Conservation (phyloP, 2,888 invertebrate genomes). For the Hyposoter didymator region DNA sequence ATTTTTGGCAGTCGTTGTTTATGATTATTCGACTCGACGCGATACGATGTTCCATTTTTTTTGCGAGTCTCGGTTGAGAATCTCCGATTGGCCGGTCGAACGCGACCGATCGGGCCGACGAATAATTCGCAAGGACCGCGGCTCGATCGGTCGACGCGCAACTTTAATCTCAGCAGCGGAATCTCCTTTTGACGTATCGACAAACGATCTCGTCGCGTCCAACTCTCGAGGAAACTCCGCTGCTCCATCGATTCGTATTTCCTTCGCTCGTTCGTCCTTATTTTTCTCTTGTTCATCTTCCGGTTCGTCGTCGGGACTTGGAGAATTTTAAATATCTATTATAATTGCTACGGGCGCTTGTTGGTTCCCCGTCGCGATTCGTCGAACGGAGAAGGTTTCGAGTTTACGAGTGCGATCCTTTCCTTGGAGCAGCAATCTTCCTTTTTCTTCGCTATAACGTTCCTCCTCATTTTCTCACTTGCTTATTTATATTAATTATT, state of each 20-base stretch:
- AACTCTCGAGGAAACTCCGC: not conserved
- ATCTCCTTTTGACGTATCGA: not conserved
- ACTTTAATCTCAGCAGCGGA: slow-evolving; percentile 12
- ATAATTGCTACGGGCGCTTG: not conserved
- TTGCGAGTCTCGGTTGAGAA: not conserved
- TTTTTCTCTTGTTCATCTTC: slow-evolving; percentile 55
- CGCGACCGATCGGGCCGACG: slow-evolving; percentile 24
- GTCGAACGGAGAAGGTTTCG: slow-evolving; percentile 63
- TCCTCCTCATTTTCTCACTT: slow-evolving; percentile 41
- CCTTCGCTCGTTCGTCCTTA: slow-evolving; percentile 32
- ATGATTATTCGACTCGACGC: slow-evolving; percentile 37
- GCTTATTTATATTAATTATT: slow-evolving; percentile 59
- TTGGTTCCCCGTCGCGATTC: slow-evolving; percentile 20
- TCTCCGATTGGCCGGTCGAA: not conserved
- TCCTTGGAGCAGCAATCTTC: slow-evolving; percentile 35
- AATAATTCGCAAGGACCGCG: slow-evolving; percentile 22
- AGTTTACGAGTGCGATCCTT: slow-evolving; percentile 56
- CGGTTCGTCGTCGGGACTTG: slow-evolving; percentile 66
- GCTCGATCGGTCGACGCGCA: slow-evolving; percentile 18
- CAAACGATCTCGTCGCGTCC: not conserved
- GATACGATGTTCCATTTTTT: not conserved
- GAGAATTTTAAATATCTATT: slow-evolving; percentile 25
- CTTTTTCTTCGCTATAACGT: slow-evolving; percentile 53
- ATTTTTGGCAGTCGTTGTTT: slow-evolving; percentile 65
- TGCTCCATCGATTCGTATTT: not conserved